phyloP scores from a whole-genome alignment of 2,113 vertebrate genomes.

The Origma solitaria region DNA sequence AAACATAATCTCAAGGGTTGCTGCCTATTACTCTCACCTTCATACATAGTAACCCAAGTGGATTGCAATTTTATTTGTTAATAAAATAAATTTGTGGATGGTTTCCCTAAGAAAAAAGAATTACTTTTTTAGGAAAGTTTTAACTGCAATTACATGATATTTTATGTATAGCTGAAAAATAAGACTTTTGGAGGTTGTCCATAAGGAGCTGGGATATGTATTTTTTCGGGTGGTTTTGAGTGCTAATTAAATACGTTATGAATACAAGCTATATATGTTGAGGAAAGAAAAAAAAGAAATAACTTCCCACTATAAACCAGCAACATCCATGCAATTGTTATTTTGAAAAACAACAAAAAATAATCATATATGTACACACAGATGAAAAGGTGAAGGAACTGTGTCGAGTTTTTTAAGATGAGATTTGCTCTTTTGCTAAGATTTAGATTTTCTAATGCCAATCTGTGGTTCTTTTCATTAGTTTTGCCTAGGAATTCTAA shows the following conservation, averaged over 20 bases:
- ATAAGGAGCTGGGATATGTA: background rate
- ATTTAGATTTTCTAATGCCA: background rate
- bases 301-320: background rate
- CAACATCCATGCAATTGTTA: background rate
- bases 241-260: background rate
- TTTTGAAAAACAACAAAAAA: background rate
- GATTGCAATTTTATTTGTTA: background rate
- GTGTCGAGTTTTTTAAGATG: background rate
- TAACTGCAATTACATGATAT: background rate
- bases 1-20: background rate
- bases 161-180: background rate
- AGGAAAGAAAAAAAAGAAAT: background rate
- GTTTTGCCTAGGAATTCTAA: background rate
- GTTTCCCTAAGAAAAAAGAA: background rate
- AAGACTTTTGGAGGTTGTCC: background rate
- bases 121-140: background rate
- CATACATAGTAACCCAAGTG: background rate
- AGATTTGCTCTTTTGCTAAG: background rate
- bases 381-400: background rate
- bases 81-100: background rate
- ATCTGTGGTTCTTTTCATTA: background rate
- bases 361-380: fast-evolving
- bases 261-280: background rate
- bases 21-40: background rate
- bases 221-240: background rate